Evolutionary conservation across 2,113 vertebrate genomes (phyloP).

Genomic region (Lamprotornis superbus): DNA sequence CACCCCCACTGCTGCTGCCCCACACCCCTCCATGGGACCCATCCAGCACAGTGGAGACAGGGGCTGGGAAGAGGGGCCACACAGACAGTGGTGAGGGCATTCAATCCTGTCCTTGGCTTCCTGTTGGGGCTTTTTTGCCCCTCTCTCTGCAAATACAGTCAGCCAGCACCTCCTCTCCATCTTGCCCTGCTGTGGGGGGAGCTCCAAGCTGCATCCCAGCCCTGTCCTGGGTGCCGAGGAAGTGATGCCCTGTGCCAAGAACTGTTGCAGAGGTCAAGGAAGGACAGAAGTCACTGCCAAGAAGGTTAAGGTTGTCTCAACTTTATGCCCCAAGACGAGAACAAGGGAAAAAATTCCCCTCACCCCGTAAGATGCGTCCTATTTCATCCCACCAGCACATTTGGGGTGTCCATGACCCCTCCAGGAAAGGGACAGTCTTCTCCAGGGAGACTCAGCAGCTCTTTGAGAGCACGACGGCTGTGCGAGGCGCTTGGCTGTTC

Average conservation of each 20-base stretch:
- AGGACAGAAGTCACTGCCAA: neutral
- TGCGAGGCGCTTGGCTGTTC: slow-evolving; percentile 38
- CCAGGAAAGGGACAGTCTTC: neutral
- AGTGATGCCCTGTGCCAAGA: neutral
- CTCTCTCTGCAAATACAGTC: neutral
- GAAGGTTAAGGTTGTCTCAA: neutral
- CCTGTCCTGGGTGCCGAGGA: neutral
- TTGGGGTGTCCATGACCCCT: neutral
- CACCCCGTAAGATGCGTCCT: fast-evolving
- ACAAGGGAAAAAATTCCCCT: neutral
- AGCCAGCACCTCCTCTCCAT: fast-evolving
- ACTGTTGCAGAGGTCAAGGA: neutral
- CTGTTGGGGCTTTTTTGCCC: neutral
- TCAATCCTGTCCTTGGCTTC: neutral
- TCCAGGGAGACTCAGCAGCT: neutral
- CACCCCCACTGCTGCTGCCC: neutral
- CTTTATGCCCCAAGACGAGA: neutral
- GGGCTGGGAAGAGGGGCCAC: neutral
- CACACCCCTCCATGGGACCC: neutral
- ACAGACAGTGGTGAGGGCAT: fast-evolving
- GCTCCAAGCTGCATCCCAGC: neutral
- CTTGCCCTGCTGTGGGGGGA: fast-evolving
- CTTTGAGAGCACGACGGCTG: slow-evolving; percentile 16
- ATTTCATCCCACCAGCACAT: neutral
- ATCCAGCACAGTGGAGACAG: neutral